phyloP scores from a whole-genome alignment of 2,113 vertebrate genomes.

The Dermatemys mawii region DNA sequence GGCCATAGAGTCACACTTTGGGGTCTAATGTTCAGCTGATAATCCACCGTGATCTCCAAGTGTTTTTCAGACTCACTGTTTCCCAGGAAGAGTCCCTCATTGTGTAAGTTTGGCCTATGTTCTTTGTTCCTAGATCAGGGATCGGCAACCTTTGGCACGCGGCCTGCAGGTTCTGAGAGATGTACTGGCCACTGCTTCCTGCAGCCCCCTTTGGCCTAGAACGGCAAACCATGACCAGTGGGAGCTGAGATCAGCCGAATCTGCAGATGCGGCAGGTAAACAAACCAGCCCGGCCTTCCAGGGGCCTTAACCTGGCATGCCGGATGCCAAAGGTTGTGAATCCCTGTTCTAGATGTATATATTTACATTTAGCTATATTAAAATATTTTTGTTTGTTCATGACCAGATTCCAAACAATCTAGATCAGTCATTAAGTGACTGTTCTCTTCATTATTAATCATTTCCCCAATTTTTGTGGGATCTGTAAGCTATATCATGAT shows the following conservation, averaged over 20 bases:
- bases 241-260: too few relatives aligned
- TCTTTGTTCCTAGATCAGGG: not conserved
- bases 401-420: not conserved
- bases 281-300: too few relatives aligned
- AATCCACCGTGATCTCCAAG: not conserved
- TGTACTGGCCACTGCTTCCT: too few relatives aligned
- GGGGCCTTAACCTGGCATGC: too few relatives aligned
- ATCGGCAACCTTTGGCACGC: too few relatives aligned
- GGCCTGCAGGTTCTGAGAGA: too few relatives aligned
- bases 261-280: too few relatives aligned
- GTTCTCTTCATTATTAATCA: not conserved
- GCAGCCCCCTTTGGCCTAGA: too few relatives aligned
- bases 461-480: not conserved
- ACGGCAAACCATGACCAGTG: too few relatives aligned
- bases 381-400: not conserved
- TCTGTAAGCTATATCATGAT: not conserved
- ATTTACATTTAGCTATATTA: not conserved
- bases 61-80: not conserved
- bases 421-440: not conserved
- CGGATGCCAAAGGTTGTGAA: too few relatives aligned
- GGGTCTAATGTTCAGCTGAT: not conserved
- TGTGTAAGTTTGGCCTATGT: not conserved
- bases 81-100: not conserved
- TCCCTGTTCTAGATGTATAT: too few relatives aligned
- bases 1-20: not conserved